A percentile compares a stretch with the other conserved stretches of the same genome.
These are phyloP conservation scores for Epizoanthus fatuus DNA, from an alignment of 92 coral and sea anemone genomes.

Conservation along the genomic window DNA sequence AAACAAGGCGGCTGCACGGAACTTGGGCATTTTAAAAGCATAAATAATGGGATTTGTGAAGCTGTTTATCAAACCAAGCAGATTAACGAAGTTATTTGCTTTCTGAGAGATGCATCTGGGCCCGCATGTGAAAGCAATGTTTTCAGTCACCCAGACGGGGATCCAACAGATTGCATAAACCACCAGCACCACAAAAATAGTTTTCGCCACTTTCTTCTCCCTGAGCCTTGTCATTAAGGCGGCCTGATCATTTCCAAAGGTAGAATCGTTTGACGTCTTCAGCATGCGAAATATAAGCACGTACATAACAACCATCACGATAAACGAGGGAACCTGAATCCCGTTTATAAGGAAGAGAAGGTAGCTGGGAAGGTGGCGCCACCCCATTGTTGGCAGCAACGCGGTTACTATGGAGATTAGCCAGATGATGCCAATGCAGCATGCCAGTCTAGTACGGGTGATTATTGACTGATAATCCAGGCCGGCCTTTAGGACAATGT, in stretches of 20 bases:
- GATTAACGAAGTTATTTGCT: constrained; percentile 20
- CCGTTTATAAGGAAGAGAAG: neutral
- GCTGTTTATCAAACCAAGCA: constrained; percentile 29
- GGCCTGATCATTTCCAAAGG: constrained; percentile 17
- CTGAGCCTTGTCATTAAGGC: constrained; percentile 17
- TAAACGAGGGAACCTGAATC: neutral
- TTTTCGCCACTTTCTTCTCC: constrained; percentile 29
- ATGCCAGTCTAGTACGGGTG: constrained; percentile 21
- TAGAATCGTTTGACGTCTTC: neutral
- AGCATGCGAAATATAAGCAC: constrained; percentile 31
- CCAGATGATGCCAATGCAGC: constrained; percentile 35
- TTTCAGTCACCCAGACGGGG: constrained; percentile 32
- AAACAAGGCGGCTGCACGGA: constrained; percentile 11
- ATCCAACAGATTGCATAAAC: constrained; percentile 35
- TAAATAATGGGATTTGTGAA: constrained; percentile 37
- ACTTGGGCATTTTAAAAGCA: constrained; percentile 47
- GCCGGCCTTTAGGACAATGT: constrained; percentile 26
- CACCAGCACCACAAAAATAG: constrained; percentile 15
- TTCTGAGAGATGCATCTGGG: constrained; percentile 24
- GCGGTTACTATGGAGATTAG: constrained; percentile 13
- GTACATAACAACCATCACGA: constrained; percentile 28
- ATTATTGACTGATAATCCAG: constrained; percentile 7
- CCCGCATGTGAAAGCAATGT: constrained; percentile 35
- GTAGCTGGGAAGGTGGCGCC: constrained; percentile 20
- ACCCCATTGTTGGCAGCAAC: constrained; percentile 19